Percentiles rank a stretch among this genome's conserved stretches.
Conservation (phyloP, 2,113 vertebrate species). For the Mugil cephalus region DNA sequence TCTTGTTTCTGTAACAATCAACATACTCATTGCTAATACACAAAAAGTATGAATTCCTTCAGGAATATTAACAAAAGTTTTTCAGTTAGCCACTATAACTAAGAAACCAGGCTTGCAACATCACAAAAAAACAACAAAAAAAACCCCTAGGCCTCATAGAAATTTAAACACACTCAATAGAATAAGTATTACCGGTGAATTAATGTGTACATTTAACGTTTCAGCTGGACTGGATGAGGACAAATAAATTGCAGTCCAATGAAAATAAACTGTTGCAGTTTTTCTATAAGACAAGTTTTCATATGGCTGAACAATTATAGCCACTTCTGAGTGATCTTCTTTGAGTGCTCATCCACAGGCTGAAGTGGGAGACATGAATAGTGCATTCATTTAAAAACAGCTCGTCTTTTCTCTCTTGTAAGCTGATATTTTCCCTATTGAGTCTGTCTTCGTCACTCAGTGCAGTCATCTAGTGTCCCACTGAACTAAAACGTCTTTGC, state of each 20-base stretch:
- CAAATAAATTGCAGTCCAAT: neutral
- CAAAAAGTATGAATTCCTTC: neutral
- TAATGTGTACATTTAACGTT: neutral
- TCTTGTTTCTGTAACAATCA: neutral
- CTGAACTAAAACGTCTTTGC: neutral
- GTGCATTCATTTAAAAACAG: conserved; percentile 13
- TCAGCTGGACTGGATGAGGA: neutral
- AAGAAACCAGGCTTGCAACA: no score
- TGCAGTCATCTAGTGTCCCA: neutral
- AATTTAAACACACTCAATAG: no score
- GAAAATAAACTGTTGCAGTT: neutral
- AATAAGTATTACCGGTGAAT: no score
- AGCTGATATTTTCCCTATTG: neutral
- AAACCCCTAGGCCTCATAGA: no score
- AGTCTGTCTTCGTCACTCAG: neutral
- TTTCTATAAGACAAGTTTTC: neutral
- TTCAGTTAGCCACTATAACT: no score
- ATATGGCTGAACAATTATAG: neutral
- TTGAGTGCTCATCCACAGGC: neutral
- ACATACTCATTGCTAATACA: neutral
- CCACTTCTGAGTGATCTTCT: neutral
- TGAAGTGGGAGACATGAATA: conserved; percentile 2
- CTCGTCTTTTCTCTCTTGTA: conserved; percentile 8
- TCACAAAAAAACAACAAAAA: no score
- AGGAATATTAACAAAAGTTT: no score